These are phyloP conservation scores for Megaleporinus macrocephalus DNA, from an alignment of 2,113 vertebrate species.

Conservation along the genomic window DNA sequence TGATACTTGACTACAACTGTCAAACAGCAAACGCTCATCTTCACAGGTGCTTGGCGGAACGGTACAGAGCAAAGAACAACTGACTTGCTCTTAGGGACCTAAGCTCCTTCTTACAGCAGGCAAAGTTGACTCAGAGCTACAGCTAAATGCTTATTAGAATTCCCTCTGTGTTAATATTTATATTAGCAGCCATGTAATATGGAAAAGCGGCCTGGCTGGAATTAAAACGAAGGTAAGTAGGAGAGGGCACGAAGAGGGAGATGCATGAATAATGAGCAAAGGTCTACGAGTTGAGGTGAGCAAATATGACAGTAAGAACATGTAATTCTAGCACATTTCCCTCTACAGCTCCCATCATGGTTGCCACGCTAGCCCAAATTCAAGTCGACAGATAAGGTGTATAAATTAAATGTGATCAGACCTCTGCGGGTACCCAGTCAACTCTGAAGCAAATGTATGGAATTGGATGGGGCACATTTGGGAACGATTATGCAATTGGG, in stretches of 20 bases:
- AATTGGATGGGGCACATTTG: neutral
- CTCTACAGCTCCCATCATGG: neutral
- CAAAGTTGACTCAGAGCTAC: neutral
- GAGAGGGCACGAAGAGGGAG: neutral
- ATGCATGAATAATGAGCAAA: slow-evolving; percentile 26
- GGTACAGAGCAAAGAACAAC: neutral
- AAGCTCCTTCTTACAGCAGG: neutral
- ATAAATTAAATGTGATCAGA: too few relatives aligned
- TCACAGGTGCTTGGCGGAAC: neutral
- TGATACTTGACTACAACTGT: too few relatives aligned
- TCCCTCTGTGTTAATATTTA: slow-evolving; percentile 29
- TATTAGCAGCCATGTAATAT: slow-evolving; percentile 18
- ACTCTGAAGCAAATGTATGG: neutral
- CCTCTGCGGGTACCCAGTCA: neutral
- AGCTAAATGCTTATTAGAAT: slow-evolving; percentile 14
- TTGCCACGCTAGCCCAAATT: neutral
- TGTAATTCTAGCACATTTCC: slow-evolving; percentile 2
- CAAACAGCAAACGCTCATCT: neutral
- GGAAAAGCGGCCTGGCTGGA: neutral
- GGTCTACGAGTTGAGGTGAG: neutral
- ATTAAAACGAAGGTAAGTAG: neutral
- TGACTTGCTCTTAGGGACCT: neutral
- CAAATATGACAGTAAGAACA: slow-evolving; percentile 7
- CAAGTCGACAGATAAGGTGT: neutral
- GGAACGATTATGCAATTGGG: neutral